Evolutionary conservation across 1,140 invertebrate species (phyloP).

Genomic region (Radopholus similis): DNA sequence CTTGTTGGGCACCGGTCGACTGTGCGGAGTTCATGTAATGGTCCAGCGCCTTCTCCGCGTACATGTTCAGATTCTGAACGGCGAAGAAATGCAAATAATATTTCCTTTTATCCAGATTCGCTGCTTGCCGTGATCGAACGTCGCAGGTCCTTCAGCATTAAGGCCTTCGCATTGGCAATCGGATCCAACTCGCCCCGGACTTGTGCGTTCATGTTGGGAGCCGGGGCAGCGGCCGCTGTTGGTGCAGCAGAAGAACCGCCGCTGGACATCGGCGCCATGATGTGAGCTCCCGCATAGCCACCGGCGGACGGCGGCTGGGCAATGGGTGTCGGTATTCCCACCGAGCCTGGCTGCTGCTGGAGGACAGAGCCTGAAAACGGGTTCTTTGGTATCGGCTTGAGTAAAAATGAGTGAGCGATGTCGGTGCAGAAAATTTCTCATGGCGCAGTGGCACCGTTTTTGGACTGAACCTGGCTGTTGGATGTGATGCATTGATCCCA

Average conservation of each 20-base stretch:
- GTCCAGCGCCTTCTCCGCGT: slow-evolving; percentile 2
- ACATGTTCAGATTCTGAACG: slow-evolving; percentile 6
- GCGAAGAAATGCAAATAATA: background rate
- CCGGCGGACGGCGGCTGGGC: background rate
- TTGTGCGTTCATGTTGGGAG: too few relatives aligned
- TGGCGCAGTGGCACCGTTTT: too few relatives aligned
- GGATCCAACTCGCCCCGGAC: slow-evolving; percentile 6
- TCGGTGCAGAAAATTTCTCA: too few relatives aligned
- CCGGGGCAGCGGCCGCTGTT: background rate
- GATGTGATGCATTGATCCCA: background rate
- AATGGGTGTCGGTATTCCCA: background rate
- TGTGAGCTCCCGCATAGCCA: background rate
- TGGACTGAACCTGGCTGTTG: background rate
- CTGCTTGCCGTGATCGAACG: background rate
- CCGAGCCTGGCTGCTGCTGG: background rate
- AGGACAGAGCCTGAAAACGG: background rate
- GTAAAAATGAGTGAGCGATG: too few relatives aligned
- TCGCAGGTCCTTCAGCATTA: slow-evolving; percentile 17
- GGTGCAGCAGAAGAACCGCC: background rate
- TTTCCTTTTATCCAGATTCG: background rate
- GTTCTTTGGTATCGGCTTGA: too few relatives aligned
- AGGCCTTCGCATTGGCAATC: background rate
- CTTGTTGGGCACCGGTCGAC: background rate
- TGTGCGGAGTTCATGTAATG: background rate
- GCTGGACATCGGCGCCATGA: too few relatives aligned